These are phyloP conservation scores for Anaspis maculata DNA, from an alignment of 2,888 invertebrate species.

Conservation along the genomic window DNA sequence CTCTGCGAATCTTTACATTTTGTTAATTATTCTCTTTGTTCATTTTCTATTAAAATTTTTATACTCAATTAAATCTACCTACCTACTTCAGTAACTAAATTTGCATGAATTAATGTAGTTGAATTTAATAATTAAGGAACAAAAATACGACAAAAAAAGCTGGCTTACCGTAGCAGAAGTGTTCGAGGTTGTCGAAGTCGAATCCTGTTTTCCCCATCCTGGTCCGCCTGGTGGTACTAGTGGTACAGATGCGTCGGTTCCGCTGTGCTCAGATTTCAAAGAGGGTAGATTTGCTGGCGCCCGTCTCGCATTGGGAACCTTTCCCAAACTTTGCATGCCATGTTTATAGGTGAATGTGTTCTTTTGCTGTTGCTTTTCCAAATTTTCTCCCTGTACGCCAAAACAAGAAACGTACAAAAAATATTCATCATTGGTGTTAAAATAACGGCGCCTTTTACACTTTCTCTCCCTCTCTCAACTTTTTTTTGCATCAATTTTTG, in stretches of 20 bases:
- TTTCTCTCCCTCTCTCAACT: background rate
- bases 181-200: conserved; percentile 45
- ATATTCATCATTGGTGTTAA: background rate
- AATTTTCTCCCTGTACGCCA: conserved; percentile 66
- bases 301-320: conserved; percentile 95
- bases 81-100: background rate
- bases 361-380: conserved; percentile 81
- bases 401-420: background rate
- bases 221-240: conserved; percentile 71
- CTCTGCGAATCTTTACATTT: too few relatives aligned
- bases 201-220: conserved; percentile 62
- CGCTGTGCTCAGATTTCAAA: conserved; percentile 90
- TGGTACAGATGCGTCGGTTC: conserved; percentile 68
- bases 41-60: too few relatives aligned
- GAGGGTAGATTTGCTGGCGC: conserved; percentile 99
- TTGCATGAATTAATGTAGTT: too few relatives aligned
- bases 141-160: background rate
- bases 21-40: too few relatives aligned
- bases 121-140: too few relatives aligned
- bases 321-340: conserved; percentile 99
- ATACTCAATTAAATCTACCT: background rate
- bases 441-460: background rate
- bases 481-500: too few relatives aligned
- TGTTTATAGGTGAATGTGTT: conserved; percentile 91
- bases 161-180: conserved; percentile 26